phyloP scores from a whole-genome alignment of 2,797 vertebrate genomes.

The Enteromius fasciolatus region DNA sequence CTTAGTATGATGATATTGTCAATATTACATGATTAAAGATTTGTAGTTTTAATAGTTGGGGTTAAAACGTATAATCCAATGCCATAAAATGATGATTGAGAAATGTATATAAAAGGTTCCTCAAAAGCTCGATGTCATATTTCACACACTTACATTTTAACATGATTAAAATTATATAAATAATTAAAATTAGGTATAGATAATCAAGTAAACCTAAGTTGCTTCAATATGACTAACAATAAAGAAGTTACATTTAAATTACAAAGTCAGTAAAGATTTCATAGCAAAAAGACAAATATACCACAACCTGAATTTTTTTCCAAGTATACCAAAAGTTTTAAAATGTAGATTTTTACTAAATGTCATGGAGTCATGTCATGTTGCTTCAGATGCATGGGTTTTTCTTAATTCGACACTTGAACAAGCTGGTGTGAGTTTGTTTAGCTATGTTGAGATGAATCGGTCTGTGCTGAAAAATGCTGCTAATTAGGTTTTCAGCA shows the following conservation, averaged over 20 bases:
- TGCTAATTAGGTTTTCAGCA: conserved; percentile 56
- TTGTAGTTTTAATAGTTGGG: not conserved
- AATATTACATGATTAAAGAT: not conserved
- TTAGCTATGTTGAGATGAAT: conserved; percentile 49
- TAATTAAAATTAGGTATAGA: too few species aligned
- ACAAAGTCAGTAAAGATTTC: not conserved
- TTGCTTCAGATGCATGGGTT: conserved; percentile 24
- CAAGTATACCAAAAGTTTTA: too few species aligned
- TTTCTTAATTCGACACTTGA: conserved; percentile 35
- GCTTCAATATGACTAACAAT: not conserved
- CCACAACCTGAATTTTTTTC: too few species aligned
- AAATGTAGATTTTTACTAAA: not conserved
- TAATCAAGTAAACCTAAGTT: not conserved
- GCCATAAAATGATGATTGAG: not conserved
- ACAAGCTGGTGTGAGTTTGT: conserved; percentile 12
- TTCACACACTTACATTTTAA: not conserved
- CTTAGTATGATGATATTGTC: not conserved
- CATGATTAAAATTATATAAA: not conserved
- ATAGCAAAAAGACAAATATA: not conserved
- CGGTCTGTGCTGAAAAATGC: conserved; percentile 24
- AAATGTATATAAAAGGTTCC: not conserved
- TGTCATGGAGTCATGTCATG: conserved; percentile 17
- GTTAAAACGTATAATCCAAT: not conserved
- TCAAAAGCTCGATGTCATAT: not conserved
- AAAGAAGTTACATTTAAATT: not conserved